Evolutionary conservation across 2,888 invertebrate genomes (phyloP).

Genomic region (Athalia cordata): DNA sequence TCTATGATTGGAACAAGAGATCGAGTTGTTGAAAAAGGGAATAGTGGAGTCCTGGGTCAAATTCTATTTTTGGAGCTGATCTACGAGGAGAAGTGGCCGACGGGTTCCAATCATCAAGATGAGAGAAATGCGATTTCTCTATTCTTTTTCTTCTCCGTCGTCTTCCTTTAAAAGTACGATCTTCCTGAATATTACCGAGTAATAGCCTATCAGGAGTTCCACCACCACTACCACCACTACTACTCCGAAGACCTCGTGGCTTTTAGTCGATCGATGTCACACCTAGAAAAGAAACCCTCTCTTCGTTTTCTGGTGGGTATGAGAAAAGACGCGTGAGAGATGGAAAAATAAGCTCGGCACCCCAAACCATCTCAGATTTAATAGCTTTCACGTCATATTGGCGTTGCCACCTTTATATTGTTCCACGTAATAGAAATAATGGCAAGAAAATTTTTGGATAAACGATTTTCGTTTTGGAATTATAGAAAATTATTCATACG

Average conservation of each 20-base stretch:
- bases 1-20: not conserved
- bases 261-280: conserved; percentile 30
- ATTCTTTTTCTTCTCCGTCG: not conserved
- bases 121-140: conserved; percentile 20
- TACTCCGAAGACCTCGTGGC: not conserved
- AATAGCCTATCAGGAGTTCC: conserved; percentile 26
- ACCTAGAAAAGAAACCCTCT: conserved; percentile 14
- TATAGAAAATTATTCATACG: not conserved
- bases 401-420: conserved; percentile 5
- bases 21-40: not conserved
- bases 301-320: not conserved
- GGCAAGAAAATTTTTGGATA: not conserved
- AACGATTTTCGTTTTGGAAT: not conserved
- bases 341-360: conserved; percentile 27
- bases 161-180: conserved; percentile 20
- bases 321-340: conserved; percentile 22
- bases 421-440: not conserved
- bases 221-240: not conserved
- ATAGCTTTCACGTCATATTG: conserved; percentile 40
- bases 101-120: not conserved
- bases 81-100: not conserved
- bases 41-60: too few species aligned
- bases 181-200: conserved; percentile 36
- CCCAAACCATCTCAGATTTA: conserved; percentile 24
- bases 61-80: not conserved